These are phyloP conservation scores for Zoanthus sociatus DNA, from an alignment of 92 coral and sea anemone species.

Conservation along the genomic window DNA sequence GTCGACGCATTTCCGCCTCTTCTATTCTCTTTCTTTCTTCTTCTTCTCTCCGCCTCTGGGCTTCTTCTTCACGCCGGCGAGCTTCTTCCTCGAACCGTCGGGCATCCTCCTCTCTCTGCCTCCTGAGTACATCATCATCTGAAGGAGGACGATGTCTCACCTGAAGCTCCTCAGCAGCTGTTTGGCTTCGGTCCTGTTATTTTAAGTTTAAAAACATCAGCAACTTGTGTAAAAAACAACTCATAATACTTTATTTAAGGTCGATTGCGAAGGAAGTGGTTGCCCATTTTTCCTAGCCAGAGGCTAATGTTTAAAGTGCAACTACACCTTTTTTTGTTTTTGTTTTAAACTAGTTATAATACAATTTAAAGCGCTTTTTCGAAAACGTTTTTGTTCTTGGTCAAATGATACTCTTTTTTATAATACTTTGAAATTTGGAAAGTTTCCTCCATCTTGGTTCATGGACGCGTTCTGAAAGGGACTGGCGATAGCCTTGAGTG, in stretches of 20 bases:
- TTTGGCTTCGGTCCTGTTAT: conserved; percentile 60
- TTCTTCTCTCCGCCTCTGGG: conserved; percentile 57
- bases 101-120: conserved; percentile 74
- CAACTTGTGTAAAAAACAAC: background rate
- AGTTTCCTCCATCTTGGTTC: no score
- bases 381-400: no score
- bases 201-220: background rate
- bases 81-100: conserved; percentile 76
- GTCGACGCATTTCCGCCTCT: conserved; percentile 43
- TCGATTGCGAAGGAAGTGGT: no score
- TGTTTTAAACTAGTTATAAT: no score
- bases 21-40: conserved; percentile 53
- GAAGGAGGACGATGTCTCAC: conserved; percentile 81
- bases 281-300: no score
- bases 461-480: no score
- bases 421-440: no score
- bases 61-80: conserved; percentile 68
- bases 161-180: conserved; percentile 75
- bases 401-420: no score
- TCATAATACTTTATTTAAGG: background rate
- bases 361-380: no score
- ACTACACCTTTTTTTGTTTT: no score
- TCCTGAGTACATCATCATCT: conserved; percentile 76
- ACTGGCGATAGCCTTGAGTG: no score
- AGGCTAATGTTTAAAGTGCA: no score